A percentile compares a stretch with the other conserved stretches of the same genome.
Evolutionary conservation across 2,888 invertebrate genomes (phyloP).

Genomic region (Nomada hirtipes): DNA sequence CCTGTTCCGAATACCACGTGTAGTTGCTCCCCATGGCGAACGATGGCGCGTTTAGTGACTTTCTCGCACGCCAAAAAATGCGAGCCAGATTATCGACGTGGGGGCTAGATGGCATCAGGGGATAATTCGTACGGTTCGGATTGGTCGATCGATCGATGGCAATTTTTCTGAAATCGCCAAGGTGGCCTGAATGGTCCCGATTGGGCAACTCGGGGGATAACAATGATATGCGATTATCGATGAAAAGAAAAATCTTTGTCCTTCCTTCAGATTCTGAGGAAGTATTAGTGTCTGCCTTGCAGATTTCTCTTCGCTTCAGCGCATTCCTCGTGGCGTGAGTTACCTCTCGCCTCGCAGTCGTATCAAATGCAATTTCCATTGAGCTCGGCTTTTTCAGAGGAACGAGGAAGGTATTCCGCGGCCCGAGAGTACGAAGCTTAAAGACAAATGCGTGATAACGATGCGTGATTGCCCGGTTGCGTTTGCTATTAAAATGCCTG

Average conservation of each 20-base stretch:
- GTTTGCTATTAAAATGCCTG: slow-evolving; percentile 53
- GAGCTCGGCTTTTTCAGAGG: not conserved
- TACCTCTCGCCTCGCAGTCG: not conserved
- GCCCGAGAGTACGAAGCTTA: not conserved
- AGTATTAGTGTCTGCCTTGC: not conserved
- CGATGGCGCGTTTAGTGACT: slow-evolving; percentile 64
- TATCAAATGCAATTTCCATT: slow-evolving; percentile 4
- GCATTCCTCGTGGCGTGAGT: slow-evolving; percentile 3
- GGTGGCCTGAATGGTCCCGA: not conserved
- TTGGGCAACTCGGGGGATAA: too few relatives aligned
- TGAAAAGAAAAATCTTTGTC: too few relatives aligned
- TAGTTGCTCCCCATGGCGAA: slow-evolving; percentile 47
- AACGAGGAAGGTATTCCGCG: not conserved
- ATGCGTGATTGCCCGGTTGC: slow-evolving; percentile 44
- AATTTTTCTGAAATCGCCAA: not conserved
- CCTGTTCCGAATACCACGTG: slow-evolving; percentile 79
- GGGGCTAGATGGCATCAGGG: not conserved
- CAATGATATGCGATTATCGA: too few relatives aligned
- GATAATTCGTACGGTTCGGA: not conserved
- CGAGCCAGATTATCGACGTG: not conserved
- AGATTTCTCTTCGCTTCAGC: slow-evolving; percentile 21
- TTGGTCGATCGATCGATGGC: too few relatives aligned
- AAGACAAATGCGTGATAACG: slow-evolving; percentile 42
- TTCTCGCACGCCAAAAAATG: slow-evolving; percentile 38
- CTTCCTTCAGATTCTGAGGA: too few relatives aligned